Evolutionary conservation across 2,888 invertebrate genomes (phyloP).

Genomic region (Oasisia sp.): DNA sequence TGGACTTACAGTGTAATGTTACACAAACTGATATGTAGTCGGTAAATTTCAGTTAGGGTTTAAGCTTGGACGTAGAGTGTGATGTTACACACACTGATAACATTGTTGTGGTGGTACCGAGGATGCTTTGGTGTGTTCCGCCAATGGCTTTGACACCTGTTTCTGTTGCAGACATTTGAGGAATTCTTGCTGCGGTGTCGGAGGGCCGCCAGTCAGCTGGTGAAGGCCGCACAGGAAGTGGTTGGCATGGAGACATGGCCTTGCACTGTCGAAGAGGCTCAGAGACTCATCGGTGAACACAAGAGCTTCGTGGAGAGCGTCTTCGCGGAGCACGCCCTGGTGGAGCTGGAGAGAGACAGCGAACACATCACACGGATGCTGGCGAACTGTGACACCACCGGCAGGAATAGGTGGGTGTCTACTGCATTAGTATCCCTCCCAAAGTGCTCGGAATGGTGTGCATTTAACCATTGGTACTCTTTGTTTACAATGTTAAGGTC

Average conservation of each 20-base stretch:
- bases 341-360: not conserved
- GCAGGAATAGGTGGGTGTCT: not conserved
- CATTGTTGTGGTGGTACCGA: not conserved
- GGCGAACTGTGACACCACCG: not conserved
- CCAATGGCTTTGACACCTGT: not conserved
- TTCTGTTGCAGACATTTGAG: not conserved
- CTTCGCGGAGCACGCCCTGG: not conserved
- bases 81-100: not conserved
- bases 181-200: slow-evolving; percentile 4
- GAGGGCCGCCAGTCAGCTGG: not conserved
- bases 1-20: not conserved
- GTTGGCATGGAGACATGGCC: not conserved
- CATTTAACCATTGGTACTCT: not conserved
- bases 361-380: not conserved
- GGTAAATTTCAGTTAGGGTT: not conserved
- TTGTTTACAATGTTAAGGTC: not conserved
- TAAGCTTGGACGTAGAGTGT: not conserved
- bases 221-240: not conserved
- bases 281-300: not conserved
- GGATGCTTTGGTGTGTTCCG: not conserved
- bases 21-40: not conserved
- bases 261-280: not conserved
- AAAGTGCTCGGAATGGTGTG: not conserved
- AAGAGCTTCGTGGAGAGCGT: not conserved
- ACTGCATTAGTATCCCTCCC: not conserved